phyloP scores from a whole-genome alignment of 2,113 vertebrate genomes.

The Eudyptes chrysolophus region DNA sequence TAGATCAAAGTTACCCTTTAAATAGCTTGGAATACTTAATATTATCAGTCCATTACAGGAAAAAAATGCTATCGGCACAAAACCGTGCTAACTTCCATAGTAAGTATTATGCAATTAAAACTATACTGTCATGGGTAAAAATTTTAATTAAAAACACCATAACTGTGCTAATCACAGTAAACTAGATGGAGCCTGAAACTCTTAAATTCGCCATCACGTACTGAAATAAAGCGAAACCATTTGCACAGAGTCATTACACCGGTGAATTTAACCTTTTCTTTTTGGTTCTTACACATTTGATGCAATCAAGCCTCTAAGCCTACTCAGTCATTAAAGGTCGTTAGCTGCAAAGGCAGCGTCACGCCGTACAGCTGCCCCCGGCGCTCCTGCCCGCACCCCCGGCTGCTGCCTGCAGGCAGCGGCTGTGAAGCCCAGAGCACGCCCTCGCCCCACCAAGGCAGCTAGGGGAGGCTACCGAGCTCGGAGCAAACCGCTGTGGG shows the following conservation, averaged over 20 bases:
- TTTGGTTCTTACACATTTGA: rapidly evolving
- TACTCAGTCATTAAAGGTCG: rapidly evolving
- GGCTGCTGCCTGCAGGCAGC: background rate
- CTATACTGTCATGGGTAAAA: background rate
- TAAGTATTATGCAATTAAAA: background rate
- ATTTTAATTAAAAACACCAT: background rate
- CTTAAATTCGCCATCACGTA: rapidly evolving
- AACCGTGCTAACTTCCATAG: background rate
- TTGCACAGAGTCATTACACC: background rate
- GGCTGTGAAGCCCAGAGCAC: background rate
- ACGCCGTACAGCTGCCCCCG: background rate
- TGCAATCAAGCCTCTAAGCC: background rate
- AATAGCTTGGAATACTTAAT: background rate
- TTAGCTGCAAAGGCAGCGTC: background rate
- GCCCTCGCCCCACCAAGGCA: background rate
- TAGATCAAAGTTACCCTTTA: background rate
- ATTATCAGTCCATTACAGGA: background rate
- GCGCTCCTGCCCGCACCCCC: background rate
- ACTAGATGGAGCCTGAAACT: background rate
- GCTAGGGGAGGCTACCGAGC: background rate
- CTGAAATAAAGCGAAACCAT: background rate
- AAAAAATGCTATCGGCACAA: background rate
- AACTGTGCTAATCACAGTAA: background rate
- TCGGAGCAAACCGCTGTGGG: background rate
- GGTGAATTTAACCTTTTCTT: background rate